Conservation (phyloP, 2,888 invertebrate species). For the Dascillus cervinus region DNA sequence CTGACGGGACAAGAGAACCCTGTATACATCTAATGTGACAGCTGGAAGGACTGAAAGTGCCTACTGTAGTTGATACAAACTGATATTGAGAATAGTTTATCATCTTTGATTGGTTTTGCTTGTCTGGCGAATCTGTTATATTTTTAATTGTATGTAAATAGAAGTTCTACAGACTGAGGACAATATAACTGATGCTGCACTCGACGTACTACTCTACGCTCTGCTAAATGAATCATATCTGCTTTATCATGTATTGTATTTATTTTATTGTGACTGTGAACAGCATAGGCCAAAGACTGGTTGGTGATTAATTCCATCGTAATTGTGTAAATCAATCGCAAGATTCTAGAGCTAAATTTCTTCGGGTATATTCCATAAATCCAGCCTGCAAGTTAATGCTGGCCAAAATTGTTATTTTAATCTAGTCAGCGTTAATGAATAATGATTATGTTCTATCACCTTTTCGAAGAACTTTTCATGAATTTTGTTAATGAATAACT, state of each 20-base stretch:
- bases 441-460: no score
- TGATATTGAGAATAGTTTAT: slow-evolving; percentile 19
- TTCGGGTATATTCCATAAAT: no score
- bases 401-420: no score
- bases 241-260: slow-evolving; percentile 38
- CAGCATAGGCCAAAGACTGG: slow-evolving; percentile 39
- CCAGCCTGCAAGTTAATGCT: no score
- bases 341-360: no score
- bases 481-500: no score
- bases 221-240: slow-evolving; percentile 42
- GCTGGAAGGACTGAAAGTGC: slow-evolving; percentile 52
- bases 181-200: slow-evolving; percentile 38
- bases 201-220: slow-evolving; percentile 32
- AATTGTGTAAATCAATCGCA: no score
- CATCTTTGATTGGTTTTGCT: slow-evolving; percentile 33
- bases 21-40: slow-evolving; percentile 79
- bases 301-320: no score
- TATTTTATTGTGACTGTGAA: slow-evolving; percentile 39
- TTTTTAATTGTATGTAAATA: slow-evolving; percentile 34
- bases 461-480: no score
- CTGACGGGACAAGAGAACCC: slow-evolving; percentile 99
- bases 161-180: slow-evolving; percentile 42
- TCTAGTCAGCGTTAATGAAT: no score
- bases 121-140: slow-evolving; percentile 42
- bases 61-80: no score